Evolutionary conservation across 2,797 vertebrate genomes (phyloP).

Genomic region (Pantherophis vulpinus): DNA sequence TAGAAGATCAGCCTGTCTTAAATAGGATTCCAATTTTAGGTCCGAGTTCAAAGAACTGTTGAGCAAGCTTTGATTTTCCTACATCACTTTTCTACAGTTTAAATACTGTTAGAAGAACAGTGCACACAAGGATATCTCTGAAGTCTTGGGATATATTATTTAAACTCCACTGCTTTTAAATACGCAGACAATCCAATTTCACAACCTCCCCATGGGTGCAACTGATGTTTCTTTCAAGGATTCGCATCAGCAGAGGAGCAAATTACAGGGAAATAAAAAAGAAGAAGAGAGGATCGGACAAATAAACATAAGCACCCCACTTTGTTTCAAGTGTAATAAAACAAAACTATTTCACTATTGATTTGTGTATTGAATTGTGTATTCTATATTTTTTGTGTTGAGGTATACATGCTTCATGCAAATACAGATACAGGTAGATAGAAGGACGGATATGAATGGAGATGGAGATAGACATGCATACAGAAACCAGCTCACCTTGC

Average conservation of each 20-base stretch:
- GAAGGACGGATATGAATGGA: neutral
- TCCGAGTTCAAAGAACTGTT: neutral
- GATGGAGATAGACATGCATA: neutral
- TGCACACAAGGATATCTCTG: neutral
- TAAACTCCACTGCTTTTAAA: neutral
- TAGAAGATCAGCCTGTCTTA: neutral
- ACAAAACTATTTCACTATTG: slow-evolving; percentile 17
- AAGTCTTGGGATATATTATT: neutral
- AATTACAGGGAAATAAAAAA: neutral
- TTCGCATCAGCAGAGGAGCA: neutral
- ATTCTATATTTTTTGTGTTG: neutral
- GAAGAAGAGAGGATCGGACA: neutral
- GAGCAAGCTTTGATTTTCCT: slow-evolving; percentile 10
- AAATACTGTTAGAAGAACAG: neutral
- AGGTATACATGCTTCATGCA: neutral
- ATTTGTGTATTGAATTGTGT: neutral
- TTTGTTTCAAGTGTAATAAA: slow-evolving; percentile 1
- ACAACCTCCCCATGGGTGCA: neutral
- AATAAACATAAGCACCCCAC: neutral
- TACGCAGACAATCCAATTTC: slow-evolving; percentile 4
- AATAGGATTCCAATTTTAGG: neutral
- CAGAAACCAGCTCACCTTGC: neutral
- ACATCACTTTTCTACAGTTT: neutral
- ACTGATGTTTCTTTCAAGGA: neutral
- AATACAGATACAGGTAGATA: neutral